Percentiles rank a stretch among this genome's conserved stretches.
phyloP scores from a whole-genome alignment of 1,140 invertebrate genomes.

The Episyrphus balteatus region DNA sequence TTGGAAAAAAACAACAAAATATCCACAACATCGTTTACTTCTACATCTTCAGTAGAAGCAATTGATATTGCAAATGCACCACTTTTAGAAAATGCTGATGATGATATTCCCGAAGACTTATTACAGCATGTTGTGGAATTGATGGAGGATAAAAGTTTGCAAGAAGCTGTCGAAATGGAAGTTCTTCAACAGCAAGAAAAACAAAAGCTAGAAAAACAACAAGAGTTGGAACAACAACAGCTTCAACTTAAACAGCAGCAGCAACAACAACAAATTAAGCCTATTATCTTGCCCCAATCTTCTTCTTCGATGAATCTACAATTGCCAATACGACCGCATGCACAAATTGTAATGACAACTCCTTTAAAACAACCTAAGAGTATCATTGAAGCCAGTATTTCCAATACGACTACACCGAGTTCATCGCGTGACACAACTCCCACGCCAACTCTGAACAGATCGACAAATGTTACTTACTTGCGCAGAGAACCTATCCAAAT shows the following conservation, averaged over 20 bases:
- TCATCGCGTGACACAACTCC: conserved; percentile 13
- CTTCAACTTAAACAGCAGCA: no score
- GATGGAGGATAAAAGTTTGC: conserved; percentile 52
- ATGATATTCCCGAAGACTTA: conserved; percentile 53
- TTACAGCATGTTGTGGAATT: conserved; percentile 54
- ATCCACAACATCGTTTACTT: not conserved
- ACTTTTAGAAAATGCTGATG: conserved; percentile 33
- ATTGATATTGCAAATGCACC: conserved; percentile 17
- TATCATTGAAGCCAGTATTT: no score
- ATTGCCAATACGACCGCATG: no score
- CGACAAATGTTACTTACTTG: conserved; percentile 4
- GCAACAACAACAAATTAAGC: no score
- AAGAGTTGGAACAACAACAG: not conserved
- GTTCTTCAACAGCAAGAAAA: conserved; percentile 14
- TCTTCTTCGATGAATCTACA: not conserved
- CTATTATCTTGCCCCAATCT: no score
- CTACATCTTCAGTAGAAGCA: conserved; percentile 5
- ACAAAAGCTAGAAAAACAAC: no score
- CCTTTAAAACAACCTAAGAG: no score
- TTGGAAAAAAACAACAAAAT: conserved; percentile 7
- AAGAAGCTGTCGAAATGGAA: conserved; percentile 55
- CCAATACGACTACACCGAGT: not conserved
- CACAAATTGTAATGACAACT: not conserved
- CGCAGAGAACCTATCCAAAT: conserved; percentile 50
- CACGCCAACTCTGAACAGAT: conserved; percentile 16